A percentile compares a stretch with the other conserved stretches of the same genome.
Conservation (phyloP, 2,888 invertebrate genomes). For the Schrankia costaestrigalis region DNA sequence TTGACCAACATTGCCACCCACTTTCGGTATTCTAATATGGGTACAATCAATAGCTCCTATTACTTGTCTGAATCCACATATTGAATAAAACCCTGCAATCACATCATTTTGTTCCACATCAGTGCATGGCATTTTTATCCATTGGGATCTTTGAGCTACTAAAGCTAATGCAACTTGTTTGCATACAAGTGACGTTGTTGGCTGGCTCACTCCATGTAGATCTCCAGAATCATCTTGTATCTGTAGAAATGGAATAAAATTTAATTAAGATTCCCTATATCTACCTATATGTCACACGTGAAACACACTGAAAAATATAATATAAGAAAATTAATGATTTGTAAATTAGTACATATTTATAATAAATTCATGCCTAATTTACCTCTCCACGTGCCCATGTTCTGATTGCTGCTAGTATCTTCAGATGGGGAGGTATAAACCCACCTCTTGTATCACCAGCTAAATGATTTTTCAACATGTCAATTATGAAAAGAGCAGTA, state of each 20-base stretch:
- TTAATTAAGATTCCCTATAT: not conserved
- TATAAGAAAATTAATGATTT: no score
- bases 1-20: not conserved
- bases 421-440: not conserved
- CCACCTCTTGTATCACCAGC: not conserved
- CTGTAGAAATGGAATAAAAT: not conserved
- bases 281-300: not conserved
- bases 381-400: slow-evolving; percentile 3
- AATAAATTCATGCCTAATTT: not conserved
- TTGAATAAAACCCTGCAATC: not conserved
- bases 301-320: not conserved
- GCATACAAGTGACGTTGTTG: not conserved
- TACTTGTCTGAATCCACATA: not conserved
- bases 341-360: not conserved
- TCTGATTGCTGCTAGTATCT: slow-evolving; percentile 4
- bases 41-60: slow-evolving; percentile 1
- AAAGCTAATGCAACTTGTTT: not conserved
- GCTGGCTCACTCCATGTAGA: not conserved
- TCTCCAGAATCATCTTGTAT: not conserved
- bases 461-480: no score
- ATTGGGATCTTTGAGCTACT: not conserved
- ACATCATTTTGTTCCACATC: not conserved
- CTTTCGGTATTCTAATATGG: not conserved
- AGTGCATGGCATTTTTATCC: not conserved
- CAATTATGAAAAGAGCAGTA: no score